These are phyloP conservation scores for Diabrotica undecimpunctata DNA, from an alignment of 1,140 invertebrate genomes.

Conservation along the genomic window DNA sequence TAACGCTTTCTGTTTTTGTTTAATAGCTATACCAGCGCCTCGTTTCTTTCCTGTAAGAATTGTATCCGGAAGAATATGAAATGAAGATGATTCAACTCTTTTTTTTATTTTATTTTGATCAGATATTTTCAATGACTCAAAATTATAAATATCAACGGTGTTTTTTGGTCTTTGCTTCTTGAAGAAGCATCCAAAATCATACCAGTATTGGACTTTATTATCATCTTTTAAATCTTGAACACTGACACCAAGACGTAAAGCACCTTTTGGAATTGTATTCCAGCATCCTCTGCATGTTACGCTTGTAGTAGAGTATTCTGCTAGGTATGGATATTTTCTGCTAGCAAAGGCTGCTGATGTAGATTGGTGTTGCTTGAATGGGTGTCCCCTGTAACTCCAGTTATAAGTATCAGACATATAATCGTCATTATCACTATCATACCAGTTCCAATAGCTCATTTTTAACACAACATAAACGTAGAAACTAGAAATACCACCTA, in stretches of 20 bases:
- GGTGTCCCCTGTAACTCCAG: not conserved
- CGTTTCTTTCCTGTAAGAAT: conserved; percentile 49
- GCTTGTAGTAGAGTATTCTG: not conserved
- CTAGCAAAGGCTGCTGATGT: not conserved
- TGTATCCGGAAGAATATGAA: conserved; percentile 22
- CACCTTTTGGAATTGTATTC: conserved; percentile 51
- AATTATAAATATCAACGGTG: conserved; percentile 77
- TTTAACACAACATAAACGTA: not conserved
- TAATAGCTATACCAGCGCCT: conserved; percentile 19
- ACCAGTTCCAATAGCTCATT: not conserved
- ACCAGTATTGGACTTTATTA: conserved; percentile 87
- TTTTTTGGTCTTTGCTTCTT: conserved; percentile 69
- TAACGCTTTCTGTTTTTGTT: conserved; percentile 42
- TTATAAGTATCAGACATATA: not conserved
- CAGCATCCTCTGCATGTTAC: not conserved
- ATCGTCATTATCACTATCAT: not conserved
- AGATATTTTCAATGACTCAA: conserved; percentile 75
- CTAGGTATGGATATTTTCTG: not conserved
- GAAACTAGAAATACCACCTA: too few species aligned
- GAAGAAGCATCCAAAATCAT: conserved; percentile 88
- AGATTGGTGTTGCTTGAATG: not conserved
- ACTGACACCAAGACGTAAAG: conserved; percentile 77
- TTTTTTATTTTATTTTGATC: conserved; percentile 83
- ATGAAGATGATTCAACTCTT: conserved; percentile 58
- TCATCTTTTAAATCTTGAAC: conserved; percentile 76